Conservation (phyloP, 2,797 vertebrate genomes). For the Benthosema pterotum region DNA sequence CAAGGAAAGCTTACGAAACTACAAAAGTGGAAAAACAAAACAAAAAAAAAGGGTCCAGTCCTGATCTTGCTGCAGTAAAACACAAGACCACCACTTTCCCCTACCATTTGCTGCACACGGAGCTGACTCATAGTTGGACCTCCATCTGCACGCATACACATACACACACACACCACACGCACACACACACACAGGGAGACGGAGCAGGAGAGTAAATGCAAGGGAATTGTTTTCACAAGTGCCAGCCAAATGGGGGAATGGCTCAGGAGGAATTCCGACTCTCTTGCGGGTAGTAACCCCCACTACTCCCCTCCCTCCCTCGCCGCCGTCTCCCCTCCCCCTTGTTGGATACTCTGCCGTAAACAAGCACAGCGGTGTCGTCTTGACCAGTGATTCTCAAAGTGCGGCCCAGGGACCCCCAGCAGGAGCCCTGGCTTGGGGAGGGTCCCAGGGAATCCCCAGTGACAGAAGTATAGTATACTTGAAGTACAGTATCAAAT, state of each 20-base stretch:
- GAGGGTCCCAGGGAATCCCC: too few species aligned
- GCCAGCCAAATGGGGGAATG: conserved; percentile 84
- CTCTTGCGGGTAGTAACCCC: conserved; percentile 78
- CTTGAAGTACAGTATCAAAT: too few species aligned
- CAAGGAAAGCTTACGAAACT: conserved; percentile 26
- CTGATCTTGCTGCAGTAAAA: conserved; percentile 52
- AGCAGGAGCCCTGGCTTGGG: too few species aligned
- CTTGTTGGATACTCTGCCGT: conserved; percentile 62
- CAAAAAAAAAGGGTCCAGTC: conserved; percentile 33
- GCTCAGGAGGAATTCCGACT: conserved; percentile 81
- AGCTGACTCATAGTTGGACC: conserved; percentile 79
- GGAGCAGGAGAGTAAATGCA: conserved; percentile 73
- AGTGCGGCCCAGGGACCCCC: too few species aligned
- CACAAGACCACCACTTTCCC: conserved; percentile 68
- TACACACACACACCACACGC: neutral
- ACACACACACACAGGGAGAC: neutral
- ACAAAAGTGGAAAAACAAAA: conserved; percentile 36
- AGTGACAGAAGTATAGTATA: too few species aligned
- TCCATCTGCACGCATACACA: conserved; percentile 56
- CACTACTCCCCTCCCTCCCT: conserved; percentile 20
- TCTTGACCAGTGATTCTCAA: conserved; percentile 56
- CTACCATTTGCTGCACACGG: conserved; percentile 70
- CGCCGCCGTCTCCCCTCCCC: conserved; percentile 41
- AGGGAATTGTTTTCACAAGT: conserved; percentile 86
- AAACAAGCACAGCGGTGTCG: conserved; percentile 68